Evolutionary conservation across 2,888 invertebrate genomes (phyloP).

Genomic region (Phyllotreta striolata): DNA sequence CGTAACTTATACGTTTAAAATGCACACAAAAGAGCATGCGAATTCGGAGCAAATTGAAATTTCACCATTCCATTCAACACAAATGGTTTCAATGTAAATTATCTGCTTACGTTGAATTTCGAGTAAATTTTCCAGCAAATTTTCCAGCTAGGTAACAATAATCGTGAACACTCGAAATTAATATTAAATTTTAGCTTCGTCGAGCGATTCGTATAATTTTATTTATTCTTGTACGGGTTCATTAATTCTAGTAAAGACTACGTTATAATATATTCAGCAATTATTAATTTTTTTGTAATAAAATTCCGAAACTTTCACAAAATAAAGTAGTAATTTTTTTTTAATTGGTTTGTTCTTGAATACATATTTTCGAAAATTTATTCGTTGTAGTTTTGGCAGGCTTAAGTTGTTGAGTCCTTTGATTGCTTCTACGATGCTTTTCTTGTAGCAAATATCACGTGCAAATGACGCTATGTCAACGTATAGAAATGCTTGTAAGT

Average conservation of each 20-base stretch:
- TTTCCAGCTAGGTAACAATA: neutral
- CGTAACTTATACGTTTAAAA: slow-evolving; percentile 12
- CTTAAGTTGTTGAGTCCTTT: slow-evolving; percentile 13
- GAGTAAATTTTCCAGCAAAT: neutral
- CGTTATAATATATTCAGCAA: neutral
- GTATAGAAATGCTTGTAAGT: too few relatives aligned
- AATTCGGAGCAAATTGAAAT: slow-evolving; percentile 1
- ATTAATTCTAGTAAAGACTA: neutral
- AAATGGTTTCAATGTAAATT: slow-evolving; percentile 8
- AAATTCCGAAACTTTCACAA: too few relatives aligned
- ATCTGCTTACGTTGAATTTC: neutral
- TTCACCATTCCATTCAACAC: slow-evolving; percentile 4
- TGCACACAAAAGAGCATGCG: slow-evolving; percentile 6
- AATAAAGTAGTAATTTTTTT: too few relatives aligned
- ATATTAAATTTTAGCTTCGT: slow-evolving; percentile 1
- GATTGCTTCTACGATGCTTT: too few relatives aligned
- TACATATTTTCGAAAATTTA: too few relatives aligned
- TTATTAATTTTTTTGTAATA: neutral
- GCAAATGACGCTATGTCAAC: too few relatives aligned
- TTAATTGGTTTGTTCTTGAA: too few relatives aligned
- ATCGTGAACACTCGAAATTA: slow-evolving; percentile 6
- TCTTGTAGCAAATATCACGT: too few relatives aligned
- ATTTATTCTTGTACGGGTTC: neutral
- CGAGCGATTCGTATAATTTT: neutral
- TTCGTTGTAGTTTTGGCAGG: slow-evolving; percentile 1